Conservation (phyloP, 2,888 invertebrate genomes). For the Cantharis rufa region DNA sequence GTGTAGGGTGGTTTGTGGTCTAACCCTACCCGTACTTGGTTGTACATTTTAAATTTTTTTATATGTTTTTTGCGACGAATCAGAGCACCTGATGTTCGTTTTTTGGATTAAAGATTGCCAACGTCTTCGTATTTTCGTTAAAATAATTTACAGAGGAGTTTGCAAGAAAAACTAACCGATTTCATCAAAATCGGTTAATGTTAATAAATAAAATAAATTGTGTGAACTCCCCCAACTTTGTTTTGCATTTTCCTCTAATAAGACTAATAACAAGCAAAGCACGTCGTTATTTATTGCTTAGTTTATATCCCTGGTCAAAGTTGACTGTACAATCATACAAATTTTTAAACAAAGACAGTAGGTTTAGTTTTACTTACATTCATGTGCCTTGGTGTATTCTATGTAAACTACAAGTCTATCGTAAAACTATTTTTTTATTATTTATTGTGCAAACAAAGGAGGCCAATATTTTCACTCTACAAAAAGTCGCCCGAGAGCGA, state of each 20-base stretch:
- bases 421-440: conserved; percentile 4
- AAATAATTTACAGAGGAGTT: no score
- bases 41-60: not conserved
- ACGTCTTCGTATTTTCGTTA: no score
- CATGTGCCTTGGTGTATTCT: conserved; percentile 21
- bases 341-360: not conserved
- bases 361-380: conserved; percentile 10
- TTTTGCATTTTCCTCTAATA: not conserved
- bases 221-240: no score
- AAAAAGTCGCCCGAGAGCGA: not conserved
- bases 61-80: no score
- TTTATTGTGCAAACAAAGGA: not conserved
- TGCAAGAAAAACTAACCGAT: no score
- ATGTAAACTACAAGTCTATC: conserved; percentile 1
- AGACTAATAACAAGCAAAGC: not conserved
- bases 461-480: conserved; percentile 1
- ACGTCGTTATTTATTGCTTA: not conserved
- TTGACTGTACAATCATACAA: not conserved
- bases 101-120: not conserved
- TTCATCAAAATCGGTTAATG: not conserved
- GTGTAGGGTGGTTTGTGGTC: not conserved
- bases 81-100: not conserved
- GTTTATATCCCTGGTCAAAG: not conserved
- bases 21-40: not conserved
- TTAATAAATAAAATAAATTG: no score